These are phyloP conservation scores for Decapterus maruadsi DNA, from an alignment of 2,797 vertebrate species.

Conservation along the genomic window DNA sequence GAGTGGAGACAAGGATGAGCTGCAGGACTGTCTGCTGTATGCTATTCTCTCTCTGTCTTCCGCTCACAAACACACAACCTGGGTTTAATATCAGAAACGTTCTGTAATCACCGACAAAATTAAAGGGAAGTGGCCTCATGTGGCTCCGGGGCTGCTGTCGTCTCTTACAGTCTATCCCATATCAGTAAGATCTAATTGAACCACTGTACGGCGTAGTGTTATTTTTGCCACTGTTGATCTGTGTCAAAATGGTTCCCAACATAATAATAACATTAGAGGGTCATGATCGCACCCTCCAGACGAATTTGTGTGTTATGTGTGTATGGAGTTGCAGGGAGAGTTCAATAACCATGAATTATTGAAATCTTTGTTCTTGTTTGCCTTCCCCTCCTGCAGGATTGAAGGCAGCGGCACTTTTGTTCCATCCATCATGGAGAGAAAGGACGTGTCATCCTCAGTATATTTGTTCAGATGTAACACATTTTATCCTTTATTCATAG, in stretches of 20 bases:
- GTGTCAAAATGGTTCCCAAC: background rate
- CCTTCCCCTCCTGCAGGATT: conserved; percentile 26
- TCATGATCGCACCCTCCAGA: conserved; percentile 33
- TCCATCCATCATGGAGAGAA: background rate
- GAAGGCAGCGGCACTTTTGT: conserved; percentile 23
- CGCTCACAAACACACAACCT: conserved; percentile 19
- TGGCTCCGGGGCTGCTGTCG: conserved; percentile 11
- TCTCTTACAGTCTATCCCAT: background rate
- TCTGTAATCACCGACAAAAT: conserved; percentile 35
- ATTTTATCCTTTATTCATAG: background rate
- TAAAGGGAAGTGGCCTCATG: conserved; percentile 36
- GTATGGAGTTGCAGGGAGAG: conserved; percentile 16
- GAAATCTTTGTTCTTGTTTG: conserved; percentile 63
- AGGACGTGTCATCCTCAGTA: conserved; percentile 5
- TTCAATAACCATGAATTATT: conserved; percentile 81
- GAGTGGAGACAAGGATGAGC: conserved; percentile 58
- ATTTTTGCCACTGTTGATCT: background rate
- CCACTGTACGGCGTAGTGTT: background rate
- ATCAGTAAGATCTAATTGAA: conserved; percentile 29
- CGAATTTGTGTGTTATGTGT: conserved; percentile 6
- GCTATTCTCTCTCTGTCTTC: conserved; percentile 23
- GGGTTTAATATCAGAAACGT: conserved; percentile 40
- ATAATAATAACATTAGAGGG: conserved; percentile 55
- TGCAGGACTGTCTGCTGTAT: conserved; percentile 41
- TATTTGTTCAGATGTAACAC: conserved; percentile 17